Conservation (phyloP, 2,797 vertebrate genomes). For the Bufotes viridis region DNA sequence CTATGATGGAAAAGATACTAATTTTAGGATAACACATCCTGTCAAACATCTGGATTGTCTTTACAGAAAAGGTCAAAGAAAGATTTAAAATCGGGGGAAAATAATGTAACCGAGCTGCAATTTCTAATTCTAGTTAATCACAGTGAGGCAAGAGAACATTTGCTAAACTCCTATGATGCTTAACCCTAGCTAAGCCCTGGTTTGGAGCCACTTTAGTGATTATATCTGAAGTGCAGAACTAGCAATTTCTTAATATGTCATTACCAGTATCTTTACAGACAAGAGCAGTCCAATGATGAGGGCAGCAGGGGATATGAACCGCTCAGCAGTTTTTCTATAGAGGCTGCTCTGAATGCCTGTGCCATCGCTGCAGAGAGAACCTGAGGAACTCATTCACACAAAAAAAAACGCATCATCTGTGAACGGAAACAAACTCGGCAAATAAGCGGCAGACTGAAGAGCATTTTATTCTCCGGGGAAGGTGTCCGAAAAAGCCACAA, state of each 20-base stretch:
- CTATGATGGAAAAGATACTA: constrained; percentile 38
- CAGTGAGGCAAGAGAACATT: background rate
- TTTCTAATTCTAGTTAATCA: constrained; percentile 25
- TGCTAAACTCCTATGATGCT: background rate
- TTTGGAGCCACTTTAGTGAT: background rate
- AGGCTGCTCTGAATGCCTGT: background rate
- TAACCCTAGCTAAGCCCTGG: background rate
- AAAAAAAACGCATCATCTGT: too few species aligned
- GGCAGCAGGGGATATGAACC: background rate
- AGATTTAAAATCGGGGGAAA: background rate
- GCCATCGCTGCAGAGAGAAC: background rate
- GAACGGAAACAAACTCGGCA: too few species aligned
- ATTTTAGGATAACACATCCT: constrained; percentile 51
- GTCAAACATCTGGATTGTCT: constrained; percentile 55
- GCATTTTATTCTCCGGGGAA: too few species aligned
- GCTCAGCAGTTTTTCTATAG: background rate
- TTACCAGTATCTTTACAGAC: background rate
- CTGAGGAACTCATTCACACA: too few species aligned
- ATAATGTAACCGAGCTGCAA: background rate
- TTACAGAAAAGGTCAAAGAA: constrained; percentile 43
- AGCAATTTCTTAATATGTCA: background rate
- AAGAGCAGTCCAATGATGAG: background rate
- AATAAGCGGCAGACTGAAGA: too few species aligned
- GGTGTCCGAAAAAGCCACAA: too few species aligned
- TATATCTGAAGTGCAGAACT: background rate